Base-by-base conservation (phyloP, 2,113 vertebrate species). In the Phrynocephalus versicolor region DNA sequence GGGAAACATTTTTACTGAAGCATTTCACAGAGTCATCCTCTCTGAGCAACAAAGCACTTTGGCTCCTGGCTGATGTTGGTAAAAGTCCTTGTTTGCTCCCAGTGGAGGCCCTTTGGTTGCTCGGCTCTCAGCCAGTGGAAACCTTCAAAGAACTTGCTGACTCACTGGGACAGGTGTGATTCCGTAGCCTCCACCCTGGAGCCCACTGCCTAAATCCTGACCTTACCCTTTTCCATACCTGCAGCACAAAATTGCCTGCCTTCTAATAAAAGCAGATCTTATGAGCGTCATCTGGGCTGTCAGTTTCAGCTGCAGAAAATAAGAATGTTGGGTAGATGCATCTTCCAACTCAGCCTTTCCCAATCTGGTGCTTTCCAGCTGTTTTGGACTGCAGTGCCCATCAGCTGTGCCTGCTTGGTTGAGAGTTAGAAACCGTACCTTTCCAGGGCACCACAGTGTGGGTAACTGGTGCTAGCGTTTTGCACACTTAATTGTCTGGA, bases 61-160 rank as follows among this genome's bases (percentile, higher is more conserved):
- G 64, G 27, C 25, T 78, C 55, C 35, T 70, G 25, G 33, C 57
- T 30, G 33, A 30, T 30, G 19, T 18, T n/a, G 9, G 15, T 35
- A 64, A 55, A 60, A 60, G 19, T 23, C 37, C 30, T 30, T 84
- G 13, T 35, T 64, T 45, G 27, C 33, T 57, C 15, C 69, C 70
- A 62, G 45, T 45, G 0, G 3, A 25, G 3, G 14, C 15, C 18
- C 62, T 58, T 0, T 45, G 1, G 2, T 0, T 0, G 0, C 3
- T 0, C 21, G 76, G 0, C 0, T 0, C 73, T 55, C 55, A 12
- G 87, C 1, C 71, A 0, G 1, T 0, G 39, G 74, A 69, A 51
- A 10, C 1, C 18, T 79, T 51, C 0, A 0, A 62, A 13, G 9
- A 10, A 70, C 13, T 55, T 84, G 85, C 88, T 83, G 92, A 78